Evolutionary conservation across 2,113 vertebrate species (phyloP).

Genomic region (Anarhynchus alexandrinus): DNA sequence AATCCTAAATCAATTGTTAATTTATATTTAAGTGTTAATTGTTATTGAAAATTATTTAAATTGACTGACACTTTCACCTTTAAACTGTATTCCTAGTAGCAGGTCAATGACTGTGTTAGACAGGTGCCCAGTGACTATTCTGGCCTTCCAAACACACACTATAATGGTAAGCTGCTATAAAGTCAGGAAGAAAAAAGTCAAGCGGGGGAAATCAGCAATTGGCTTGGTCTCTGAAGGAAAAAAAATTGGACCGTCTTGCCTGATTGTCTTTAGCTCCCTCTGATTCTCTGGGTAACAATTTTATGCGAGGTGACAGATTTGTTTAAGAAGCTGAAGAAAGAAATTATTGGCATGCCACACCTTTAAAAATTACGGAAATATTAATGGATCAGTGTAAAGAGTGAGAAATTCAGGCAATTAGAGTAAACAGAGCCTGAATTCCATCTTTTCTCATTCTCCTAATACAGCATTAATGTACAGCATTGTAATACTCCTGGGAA

Average conservation of each 20-base stretch:
- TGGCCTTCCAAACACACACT: neutral
- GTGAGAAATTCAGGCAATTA: neutral
- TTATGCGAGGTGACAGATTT: conserved; percentile 40
- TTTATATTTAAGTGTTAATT: neutral
- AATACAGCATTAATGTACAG: neutral
- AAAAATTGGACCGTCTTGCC: neutral
- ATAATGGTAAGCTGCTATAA: neutral
- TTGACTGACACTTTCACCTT: neutral
- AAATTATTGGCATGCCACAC: neutral
- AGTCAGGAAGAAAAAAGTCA: neutral
- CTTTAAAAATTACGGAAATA: conserved; percentile 7
- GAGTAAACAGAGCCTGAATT: neutral
- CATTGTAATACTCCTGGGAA: neutral
- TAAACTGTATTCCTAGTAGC: neutral
- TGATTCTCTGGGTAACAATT: neutral
- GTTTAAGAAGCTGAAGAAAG: conserved; percentile 33
- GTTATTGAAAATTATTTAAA: neutral
- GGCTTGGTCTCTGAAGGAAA: neutral
- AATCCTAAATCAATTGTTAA: neutral
- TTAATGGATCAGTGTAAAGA: neutral
- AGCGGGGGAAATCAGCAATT: neutral
- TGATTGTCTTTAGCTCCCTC: neutral
- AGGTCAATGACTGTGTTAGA: neutral
- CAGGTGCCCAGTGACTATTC: neutral
- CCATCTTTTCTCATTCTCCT: neutral